A percentile compares a stretch with the other conserved stretches of the same genome.
Evolutionary conservation across 2,797 vertebrate genomes (phyloP).

Genomic region (Chaenodraco wilsoni): DNA sequence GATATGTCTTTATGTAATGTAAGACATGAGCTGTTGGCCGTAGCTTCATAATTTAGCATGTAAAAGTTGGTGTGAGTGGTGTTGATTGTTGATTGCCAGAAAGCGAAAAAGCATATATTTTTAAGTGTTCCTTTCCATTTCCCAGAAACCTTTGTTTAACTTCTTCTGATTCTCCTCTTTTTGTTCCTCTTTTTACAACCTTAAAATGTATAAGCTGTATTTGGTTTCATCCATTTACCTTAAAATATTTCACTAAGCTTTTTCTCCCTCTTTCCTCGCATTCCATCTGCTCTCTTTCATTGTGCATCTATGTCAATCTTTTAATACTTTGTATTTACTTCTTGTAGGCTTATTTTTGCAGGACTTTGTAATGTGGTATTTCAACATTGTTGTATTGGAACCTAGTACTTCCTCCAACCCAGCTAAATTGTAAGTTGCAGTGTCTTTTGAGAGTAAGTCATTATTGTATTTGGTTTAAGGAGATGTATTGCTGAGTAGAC

Average conservation of each 20-base stretch:
- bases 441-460: not conserved
- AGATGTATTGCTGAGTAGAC: not conserved
- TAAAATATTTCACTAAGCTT: slow-evolving; percentile 1
- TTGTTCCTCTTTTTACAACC: not conserved
- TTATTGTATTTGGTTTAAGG: not conserved
- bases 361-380: no score
- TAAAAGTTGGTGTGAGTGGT: no score
- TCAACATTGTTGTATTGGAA: no score
- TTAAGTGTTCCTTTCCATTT: not conserved
- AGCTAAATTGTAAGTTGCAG: no score
- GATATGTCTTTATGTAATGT: no score
- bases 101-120: no score
- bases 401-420: no score
- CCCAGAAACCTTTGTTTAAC: not conserved
- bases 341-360: no score
- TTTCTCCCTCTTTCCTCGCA: not conserved
- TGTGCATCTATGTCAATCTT: no score
- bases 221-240: slow-evolving; percentile 4
- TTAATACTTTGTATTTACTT: no score
- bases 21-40: no score
- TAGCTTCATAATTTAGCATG: no score
- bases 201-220: slow-evolving; percentile 20
- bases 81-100: not conserved
- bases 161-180: not conserved
- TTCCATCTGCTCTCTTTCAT: slow-evolving; percentile 16